phyloP scores from a whole-genome alignment of 2,113 vertebrate genomes.

The Periophthalmus modestus region DNA sequence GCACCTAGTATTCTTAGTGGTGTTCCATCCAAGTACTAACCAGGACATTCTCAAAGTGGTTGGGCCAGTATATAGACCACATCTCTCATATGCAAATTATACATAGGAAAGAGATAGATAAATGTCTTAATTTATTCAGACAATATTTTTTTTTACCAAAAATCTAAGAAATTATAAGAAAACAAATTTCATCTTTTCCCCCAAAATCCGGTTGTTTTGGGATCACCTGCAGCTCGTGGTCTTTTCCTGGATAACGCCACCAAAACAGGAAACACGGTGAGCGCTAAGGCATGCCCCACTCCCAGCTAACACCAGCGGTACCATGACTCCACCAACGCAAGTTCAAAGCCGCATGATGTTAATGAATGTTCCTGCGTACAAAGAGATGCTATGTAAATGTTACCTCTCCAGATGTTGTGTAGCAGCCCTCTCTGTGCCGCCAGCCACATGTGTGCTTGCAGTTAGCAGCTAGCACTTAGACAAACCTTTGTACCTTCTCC shows the following conservation, averaged over 20 bases:
- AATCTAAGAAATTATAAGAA: too few species aligned
- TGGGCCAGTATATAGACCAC: too few species aligned
- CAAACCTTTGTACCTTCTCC: constrained; percentile 80
- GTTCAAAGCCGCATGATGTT: constrained; percentile 76
- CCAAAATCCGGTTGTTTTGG: constrained; percentile 6
- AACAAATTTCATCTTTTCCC: not conserved
- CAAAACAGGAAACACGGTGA: constrained; percentile 59
- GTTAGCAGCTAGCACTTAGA: constrained; percentile 78
- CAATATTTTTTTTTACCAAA: not conserved
- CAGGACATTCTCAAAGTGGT: too few species aligned
- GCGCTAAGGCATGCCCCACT: constrained; percentile 22
- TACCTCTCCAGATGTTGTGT: constrained; percentile 79
- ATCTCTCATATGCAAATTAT: too few species aligned
- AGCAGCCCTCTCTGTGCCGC: constrained; percentile 61
- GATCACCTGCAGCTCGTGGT: constrained; percentile 28
- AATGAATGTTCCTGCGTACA: constrained; percentile 74
- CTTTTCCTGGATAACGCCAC: constrained; percentile 48
- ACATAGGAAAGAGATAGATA: too few species aligned
- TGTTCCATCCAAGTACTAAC: too few species aligned
- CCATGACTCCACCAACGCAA: constrained; percentile 47
- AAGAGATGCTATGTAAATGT: constrained; percentile 79
- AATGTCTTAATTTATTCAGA: not conserved
- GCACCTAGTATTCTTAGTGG: too few species aligned
- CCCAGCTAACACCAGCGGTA: constrained; percentile 41
- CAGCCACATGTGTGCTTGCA: constrained; percentile 60